Base-by-base conservation (phyloP, 2,797 vertebrate species). In the Sandelia bainsii region DNA sequence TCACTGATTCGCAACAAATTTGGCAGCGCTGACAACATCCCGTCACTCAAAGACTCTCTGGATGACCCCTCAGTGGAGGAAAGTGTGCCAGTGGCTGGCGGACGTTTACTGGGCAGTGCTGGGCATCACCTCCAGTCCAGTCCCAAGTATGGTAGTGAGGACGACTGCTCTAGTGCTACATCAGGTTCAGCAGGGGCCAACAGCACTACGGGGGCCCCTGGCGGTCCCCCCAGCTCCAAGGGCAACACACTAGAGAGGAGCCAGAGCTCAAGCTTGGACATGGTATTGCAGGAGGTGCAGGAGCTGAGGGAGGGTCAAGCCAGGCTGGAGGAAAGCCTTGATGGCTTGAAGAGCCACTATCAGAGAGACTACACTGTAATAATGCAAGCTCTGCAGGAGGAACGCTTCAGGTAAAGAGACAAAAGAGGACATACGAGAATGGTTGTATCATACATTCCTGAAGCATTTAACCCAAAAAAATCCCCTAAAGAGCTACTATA, bases 141-240 rank as follows among this genome's bases (percentile, higher is more conserved):
- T 85, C 96, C 96, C 57, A 97, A 96, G 80, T 98, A 96, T 72
- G 96, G 96, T 37, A 99, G 98, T 16, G 98, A 99, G 72, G 98
- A 99, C 27, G 97, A 99, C 80, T 99, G 97, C 83, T 99, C 98
- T 10, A 99, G 98, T 49, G 97, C 96, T 45, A 99, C 98, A 0
- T 99, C 98, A 0, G 98, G 97, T 64, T 99, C 98, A 0, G 96
- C 96, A 2, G 98, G 97, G 68, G 97, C 95, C 86, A 98, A 97
- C 90, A 97, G 96, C 75, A 94, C 94, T 19, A 96, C 96, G 0
- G 94, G 94, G 20, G 94, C 93, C n/a, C 93, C 93, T 0, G 96
- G 96, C 16, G 95, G 96, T 7, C 96, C 96, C 6, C 96, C 96
- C 2, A 96, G 97, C 93, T 99, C 97, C 72, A 97, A 94, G 91